These are phyloP conservation scores for Sinohyriopsis cumingii DNA, from an alignment of 2,888 invertebrate species.

Conservation along the genomic window DNA sequence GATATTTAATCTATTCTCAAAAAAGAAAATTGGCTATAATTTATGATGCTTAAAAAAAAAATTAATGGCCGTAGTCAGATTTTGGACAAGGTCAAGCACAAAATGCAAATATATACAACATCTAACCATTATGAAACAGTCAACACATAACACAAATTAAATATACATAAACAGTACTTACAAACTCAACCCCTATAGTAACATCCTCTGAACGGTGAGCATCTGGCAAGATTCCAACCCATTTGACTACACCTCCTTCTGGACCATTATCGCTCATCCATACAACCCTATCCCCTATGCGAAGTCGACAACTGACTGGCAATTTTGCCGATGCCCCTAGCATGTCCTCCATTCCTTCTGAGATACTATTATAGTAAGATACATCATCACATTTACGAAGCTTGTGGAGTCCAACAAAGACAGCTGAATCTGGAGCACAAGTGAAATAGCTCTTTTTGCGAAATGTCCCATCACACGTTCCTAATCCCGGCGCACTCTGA, in stretches of 20 bases:
- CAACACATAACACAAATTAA: too few relatives aligned
- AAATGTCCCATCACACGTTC: constrained; percentile 54
- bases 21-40: too few relatives aligned
- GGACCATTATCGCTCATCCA: constrained; percentile 75
- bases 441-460: constrained; percentile 49
- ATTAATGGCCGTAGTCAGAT: too few relatives aligned
- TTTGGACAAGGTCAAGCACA: too few relatives aligned
- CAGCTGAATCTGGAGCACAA: constrained; percentile 46
- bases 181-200: constrained; percentile 76
- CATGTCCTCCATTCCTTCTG: constrained; percentile 1
- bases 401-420: constrained; percentile 56
- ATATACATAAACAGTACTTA: constrained; percentile 62
- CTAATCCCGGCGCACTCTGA: constrained; percentile 48
- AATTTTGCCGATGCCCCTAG: constrained; percentile 3
- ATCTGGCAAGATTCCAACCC: constrained; percentile 75
- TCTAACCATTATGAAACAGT: too few relatives aligned
- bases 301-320: constrained; percentile 19
- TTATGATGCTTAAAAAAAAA: too few relatives aligned
- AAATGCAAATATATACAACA: too few relatives aligned
- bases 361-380: constrained; percentile 9
- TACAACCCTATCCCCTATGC: constrained; percentile 74
- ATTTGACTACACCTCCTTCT: constrained; percentile 74
- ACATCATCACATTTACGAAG: constrained; percentile 33
- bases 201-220: constrained; percentile 68
- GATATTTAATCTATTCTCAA: too few relatives aligned